Evolutionary conservation across 2,888 invertebrate species (phyloP), one percentile per base, ranked within the genome.

Genomic region (Dynastes tityus): DNA sequence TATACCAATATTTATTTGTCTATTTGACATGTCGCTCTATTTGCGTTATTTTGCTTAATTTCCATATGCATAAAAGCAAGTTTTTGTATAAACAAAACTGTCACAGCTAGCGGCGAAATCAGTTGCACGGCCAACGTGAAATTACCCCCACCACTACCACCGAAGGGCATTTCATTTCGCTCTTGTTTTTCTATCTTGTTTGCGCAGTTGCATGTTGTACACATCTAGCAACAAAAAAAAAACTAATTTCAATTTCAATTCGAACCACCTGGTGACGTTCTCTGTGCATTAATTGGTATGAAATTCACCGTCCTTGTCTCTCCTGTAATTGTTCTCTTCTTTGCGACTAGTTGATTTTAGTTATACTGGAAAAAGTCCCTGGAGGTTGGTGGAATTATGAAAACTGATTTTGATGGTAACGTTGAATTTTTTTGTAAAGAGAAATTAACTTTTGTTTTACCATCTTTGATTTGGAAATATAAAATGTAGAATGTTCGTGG

Each of bases 311-410:
- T 65, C 37, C 32, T 65, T 9, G 45, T 45, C 45, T 45, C 45
- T 45, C 45, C 8, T 8, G 45, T 8, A 11, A 11, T 11, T 8
- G 9, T 8, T 45, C 45, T 8, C 11, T 45, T 11, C 45, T 40
- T 65, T 65, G 9, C 40, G 37, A 45, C 65, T 16, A 65, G 40
- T 37, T 65, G 65, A 65, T 37, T 65, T 65, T 16, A n/a, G 16
- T 65, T 37, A 37, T n/a, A 8, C 0, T n/a, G 65, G 37, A 64
- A 64, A 64, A 64, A 65, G 65, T 65, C 65, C 11, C 22, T 9
- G 16, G 45, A 37, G 65, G 37, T 16, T 65, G 16, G n/a, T 40
- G n/a, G 45, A 0, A 11, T 2, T 8, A 11, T 45, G 11, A 0
- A 8, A 11, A 45, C 16, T 16, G 65, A 8, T 45, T 45, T 65